phyloP scores from a whole-genome alignment of 2,888 invertebrate genomes.

The Napeogenes inachia region DNA sequence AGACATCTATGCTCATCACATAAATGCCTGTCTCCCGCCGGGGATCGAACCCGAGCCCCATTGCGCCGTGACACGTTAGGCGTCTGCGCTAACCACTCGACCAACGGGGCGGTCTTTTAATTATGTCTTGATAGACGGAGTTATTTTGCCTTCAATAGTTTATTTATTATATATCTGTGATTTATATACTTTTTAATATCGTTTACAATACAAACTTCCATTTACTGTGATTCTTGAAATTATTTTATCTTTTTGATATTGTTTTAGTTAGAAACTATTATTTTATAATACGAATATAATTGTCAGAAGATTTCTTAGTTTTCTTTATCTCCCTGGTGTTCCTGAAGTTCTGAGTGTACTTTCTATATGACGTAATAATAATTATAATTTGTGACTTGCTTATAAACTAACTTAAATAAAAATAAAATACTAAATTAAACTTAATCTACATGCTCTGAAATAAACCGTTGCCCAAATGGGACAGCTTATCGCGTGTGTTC shows the following conservation, averaged over 20 bases:
- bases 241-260: constrained; percentile 24
- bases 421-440: too few species aligned
- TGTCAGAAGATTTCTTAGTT: background rate
- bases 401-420: too few species aligned
- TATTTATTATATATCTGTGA: constrained; percentile 3
- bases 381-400: too few species aligned
- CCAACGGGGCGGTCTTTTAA: too few species aligned
- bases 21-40: too few species aligned
- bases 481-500: constrained; percentile 12
- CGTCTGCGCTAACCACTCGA: too few species aligned
- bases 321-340: background rate
- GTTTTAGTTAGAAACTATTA: constrained; percentile 16
- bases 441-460: background rate
- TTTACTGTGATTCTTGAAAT: constrained; percentile 61
- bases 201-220: constrained; percentile 57
- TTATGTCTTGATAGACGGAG: background rate
- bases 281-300: constrained; percentile 13
- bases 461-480: constrained; percentile 11
- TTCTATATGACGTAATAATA: too few species aligned
- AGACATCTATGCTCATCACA: too few species aligned
- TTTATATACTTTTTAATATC: constrained; percentile 11
- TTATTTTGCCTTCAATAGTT: background rate
- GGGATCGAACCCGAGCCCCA: too few species aligned
- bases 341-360: too few species aligned
- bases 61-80: too few species aligned